Base-by-base conservation (phyloP, 2,888 invertebrate species). In the Coleophora flavipennella region DNA sequence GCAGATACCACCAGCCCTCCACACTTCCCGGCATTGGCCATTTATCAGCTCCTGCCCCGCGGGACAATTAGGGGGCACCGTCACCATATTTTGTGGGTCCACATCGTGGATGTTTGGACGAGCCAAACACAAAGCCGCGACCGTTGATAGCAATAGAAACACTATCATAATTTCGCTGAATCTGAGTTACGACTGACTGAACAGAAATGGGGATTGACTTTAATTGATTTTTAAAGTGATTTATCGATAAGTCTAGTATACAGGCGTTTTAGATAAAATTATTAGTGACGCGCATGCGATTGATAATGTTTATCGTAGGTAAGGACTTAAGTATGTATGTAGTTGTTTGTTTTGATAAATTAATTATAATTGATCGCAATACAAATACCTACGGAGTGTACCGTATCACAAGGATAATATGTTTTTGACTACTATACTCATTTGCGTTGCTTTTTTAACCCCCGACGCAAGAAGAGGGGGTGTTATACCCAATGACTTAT, bases 211-310 rank as follows among this genome's bases (percentile, higher is more conserved):
- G 40, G 49, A 51, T 50, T 49, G 43, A 20, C 20, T 4, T 20
- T 20, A 55, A 60, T 57, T 57, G 53, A 42, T 50, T 57, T 60
- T 50, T 60, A 55, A 61, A 60, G 51, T 43, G 43, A 49, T 55
- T 62, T 55, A 59, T 60, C 51, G 48, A 31, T 20, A 44, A 35
- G 42, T 36, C 36, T 36, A 34, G 43, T n/a, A n/a, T n/a, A 41
- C 48, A 20, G 20, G 20, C 6, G 20, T 20, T n/a, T n/a, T 51
- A 45, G 53, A 52, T 11, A 50, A 39, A 40, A 41, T 38, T 41
- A 20, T 20, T 20, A 20, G 20, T 20, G 20, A 20, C 20, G 20
- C 20, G 20, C 6, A 20, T 20, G 20, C 20, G 20, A 20, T 20
- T 20, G 20, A 20, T 20, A 20, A 20, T 20, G 50, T 49, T 58